A percentile compares a stretch with the other conserved stretches of the same genome.
These are phyloP conservation scores for Aurelia sp. DNA, from an alignment of 30 jellyfish, hydroid and myxozoan genomes.

Conservation along the genomic window DNA sequence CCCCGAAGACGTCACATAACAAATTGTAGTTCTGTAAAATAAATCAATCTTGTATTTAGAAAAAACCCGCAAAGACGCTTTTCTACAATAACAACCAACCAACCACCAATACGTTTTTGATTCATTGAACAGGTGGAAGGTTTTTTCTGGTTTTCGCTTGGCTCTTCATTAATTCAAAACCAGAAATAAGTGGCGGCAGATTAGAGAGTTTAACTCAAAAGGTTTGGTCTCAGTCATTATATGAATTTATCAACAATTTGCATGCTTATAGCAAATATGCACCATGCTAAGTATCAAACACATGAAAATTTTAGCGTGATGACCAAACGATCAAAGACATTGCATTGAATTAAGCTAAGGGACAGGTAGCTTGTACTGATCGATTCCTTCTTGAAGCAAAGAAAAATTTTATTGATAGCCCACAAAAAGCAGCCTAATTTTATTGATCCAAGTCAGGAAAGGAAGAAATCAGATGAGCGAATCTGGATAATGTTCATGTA, in stretches of 20 bases:
- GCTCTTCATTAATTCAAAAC: neutral
- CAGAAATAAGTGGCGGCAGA: conserved; percentile 9
- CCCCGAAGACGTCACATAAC: too few relatives aligned
- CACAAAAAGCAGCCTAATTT: too few relatives aligned
- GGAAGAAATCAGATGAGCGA: too few relatives aligned
- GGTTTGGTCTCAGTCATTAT: neutral
- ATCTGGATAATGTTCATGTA: too few relatives aligned
- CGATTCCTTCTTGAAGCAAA: too few relatives aligned
- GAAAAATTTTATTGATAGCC: too few relatives aligned
- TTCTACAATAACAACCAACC: conserved; percentile 19
- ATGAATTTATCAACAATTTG: neutral
- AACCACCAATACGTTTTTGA: conserved; percentile 4
- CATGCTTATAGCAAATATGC: too few relatives aligned
- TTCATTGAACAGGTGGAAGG: conserved; percentile 37
- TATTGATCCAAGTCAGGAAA: too few relatives aligned
- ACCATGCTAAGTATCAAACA: neutral
- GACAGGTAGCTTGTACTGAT: neutral
- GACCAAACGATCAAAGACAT: too few relatives aligned
- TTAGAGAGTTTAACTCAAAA: conserved; percentile 6
- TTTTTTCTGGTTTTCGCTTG: conserved; percentile 5
- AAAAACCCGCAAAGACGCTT: conserved; percentile 27
- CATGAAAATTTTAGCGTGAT: neutral
- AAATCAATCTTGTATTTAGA: neutral
- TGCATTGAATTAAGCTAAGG: conserved; percentile 8
- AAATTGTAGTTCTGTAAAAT: neutral